Base-by-base conservation (phyloP, 2,888 invertebrate genomes). In the Proisotoma minuta region DNA sequence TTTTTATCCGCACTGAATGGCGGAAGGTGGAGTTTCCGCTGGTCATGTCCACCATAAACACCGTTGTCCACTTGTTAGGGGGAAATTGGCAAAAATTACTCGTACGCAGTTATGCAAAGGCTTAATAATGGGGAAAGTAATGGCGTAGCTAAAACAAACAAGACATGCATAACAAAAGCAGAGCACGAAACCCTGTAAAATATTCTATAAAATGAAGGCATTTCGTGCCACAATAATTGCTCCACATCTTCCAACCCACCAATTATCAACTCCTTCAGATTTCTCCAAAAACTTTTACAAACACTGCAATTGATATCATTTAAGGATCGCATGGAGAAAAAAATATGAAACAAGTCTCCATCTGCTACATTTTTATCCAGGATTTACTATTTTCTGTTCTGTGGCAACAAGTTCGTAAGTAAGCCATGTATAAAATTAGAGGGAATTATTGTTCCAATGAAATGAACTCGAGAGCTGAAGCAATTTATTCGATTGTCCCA, bases 61-160 rank as follows among this genome's bases (percentile, higher is more conserved):
- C n/a, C n/a, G n/a, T n/a, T n/a, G n/a, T 43, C 43, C 43, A 43
- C 18, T n/a, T n/a, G 34, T 10, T 34, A 34, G 15, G 34, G 34
- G 8, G 8, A 34, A 15, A 15, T 34, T 34, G 34, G 34, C 8
- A 43, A 18, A 43, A 43, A 43, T 20, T 43, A 34, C 8, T 10
- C 43, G n/a, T 43, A 43, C 5, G 18, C 18, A 43, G 20, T 12
- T n/a, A n/a, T n/a, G n/a, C n/a, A n/a, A n/a, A n/a, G n/a, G n/a
- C n/a, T n/a, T n/a, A n/a, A 43, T 43, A 43, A 43, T 43, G 43
- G 43, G 18, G 43, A 43, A 43, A 43, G 43, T 43, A 20, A 15
- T 34, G 34, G 34, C 15, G 34, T 34, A 15, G 34, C 8, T 10
- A 15, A 43, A 43, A 43, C 43, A 43, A 43, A 43, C 43, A 43